Percentiles rank a stretch among this genome's conserved stretches.
These are phyloP conservation scores for Agrochola litura DNA, from an alignment of 2,888 invertebrate species.

Conservation along the genomic window DNA sequence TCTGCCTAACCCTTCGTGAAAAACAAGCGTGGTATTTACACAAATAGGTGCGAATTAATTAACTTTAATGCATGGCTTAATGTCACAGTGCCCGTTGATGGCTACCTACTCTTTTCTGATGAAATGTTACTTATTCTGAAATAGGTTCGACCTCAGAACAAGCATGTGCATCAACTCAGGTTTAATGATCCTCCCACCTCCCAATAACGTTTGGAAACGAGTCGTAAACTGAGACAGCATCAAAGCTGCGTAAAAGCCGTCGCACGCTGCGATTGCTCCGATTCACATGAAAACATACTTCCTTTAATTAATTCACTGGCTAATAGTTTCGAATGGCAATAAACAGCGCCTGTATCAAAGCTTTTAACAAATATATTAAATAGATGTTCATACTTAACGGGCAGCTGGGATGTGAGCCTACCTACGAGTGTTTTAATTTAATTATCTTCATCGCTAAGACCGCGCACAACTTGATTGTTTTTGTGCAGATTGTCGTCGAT, in stretches of 20 bases:
- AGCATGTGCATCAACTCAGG: constrained; percentile 35
- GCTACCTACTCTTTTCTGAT: not conserved
- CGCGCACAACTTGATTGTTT: constrained; percentile 57
- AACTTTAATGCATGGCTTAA: constrained; percentile 2
- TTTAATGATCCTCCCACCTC: constrained; percentile 68
- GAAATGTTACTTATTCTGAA: not conserved
- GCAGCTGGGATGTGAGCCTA: constrained; percentile 48
- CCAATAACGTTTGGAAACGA: constrained; percentile 71
- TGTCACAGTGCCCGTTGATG: not conserved
- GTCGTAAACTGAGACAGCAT: constrained; percentile 78
- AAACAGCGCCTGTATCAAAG: constrained; percentile 67
- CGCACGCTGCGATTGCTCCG: constrained; percentile 66
- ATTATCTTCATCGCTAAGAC: constrained; percentile 44
- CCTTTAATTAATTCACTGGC: constrained; percentile 73
- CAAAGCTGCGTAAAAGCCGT: constrained; percentile 73
- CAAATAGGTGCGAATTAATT: not conserved
- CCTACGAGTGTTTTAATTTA: constrained; percentile 58
- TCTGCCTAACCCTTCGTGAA: too few relatives aligned
- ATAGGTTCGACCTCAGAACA: constrained; percentile 8
- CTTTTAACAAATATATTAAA: constrained; percentile 67
- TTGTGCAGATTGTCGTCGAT: constrained; percentile 69
- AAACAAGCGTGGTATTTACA: not conserved
- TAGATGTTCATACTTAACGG: constrained; percentile 61
- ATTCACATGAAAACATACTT: constrained; percentile 70
- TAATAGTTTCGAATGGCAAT: constrained; percentile 71